Evolutionary conservation across 2,888 invertebrate genomes (phyloP), one percentile per base, ranked within the genome.

Genomic region (Apeira syringaria): DNA sequence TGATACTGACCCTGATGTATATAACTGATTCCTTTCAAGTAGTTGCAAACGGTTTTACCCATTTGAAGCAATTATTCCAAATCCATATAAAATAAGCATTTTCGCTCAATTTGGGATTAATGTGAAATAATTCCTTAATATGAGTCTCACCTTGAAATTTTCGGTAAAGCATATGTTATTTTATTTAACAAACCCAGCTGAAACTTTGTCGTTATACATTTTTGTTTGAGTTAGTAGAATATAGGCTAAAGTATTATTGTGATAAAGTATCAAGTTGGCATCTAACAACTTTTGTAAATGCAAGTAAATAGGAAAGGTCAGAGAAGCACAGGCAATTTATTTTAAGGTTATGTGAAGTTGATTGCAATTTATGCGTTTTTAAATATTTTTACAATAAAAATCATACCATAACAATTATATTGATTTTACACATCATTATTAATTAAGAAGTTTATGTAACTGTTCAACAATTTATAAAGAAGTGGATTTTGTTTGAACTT

Each of bases 61-160:
- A 51, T 56, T 44, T 51, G 53, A 37, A 55, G 29, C 49, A 46
- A 64, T 67, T 64, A 64, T 50, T 54, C 37, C 42, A 59, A 62
- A 53, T 65, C 58, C 64, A 58, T 53, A 61, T 59, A 34, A 43
- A 38, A 15, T 30, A 7, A 66, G 64, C 61, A 53, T 53, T 64
- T 59, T 63, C 61, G 39, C 27, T 36, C 36, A 12, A 40, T 36
- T 44, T 29, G 45, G 31, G 63, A 43, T 60, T 55, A 67, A 70
- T 55, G 61, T 61, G 56, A 64, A 62, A 64, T 68, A 64, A 68
- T 72, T 69, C 66, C 64, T 62, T 74, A 75, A 71, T 63, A 55
- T 51, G 50, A 53, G 60, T 33, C 53, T 64, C 56, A 69, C 81
- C 80, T 80, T 79, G 37, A 43, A 37, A 32, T 18, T 28, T 22